Conservation (phyloP, 2,113 vertebrate genomes). For the Pimephales promelas region DNA sequence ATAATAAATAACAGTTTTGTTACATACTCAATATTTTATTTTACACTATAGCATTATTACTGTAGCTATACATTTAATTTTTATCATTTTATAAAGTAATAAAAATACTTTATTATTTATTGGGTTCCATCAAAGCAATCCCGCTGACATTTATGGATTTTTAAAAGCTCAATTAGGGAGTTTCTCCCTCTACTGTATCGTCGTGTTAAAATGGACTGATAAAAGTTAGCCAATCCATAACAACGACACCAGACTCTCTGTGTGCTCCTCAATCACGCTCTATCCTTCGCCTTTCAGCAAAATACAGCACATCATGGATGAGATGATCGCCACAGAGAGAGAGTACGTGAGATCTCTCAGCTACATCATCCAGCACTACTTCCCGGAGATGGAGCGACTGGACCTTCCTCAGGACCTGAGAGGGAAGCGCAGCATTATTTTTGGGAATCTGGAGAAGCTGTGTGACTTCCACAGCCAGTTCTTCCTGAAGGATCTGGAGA, state of each 20-base stretch:
- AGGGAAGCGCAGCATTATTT: conserved; percentile 79
- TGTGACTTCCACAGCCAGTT: conserved; percentile 82
- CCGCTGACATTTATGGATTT: not conserved
- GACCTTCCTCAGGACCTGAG: conserved; percentile 81
- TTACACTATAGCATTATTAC: not conserved
- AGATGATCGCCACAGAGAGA: conserved; percentile 85
- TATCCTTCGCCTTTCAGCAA: conserved; percentile 67
- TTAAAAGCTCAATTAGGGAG: too few species aligned
- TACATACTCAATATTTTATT: not conserved
- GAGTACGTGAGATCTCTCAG: conserved; percentile 83
- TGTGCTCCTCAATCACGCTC: too few species aligned
- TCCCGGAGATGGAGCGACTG: conserved; percentile 83
- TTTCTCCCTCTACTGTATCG: not conserved
- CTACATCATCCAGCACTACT: conserved; percentile 83
- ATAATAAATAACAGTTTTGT: not conserved
- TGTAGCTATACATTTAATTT: not conserved
- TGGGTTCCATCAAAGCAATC: too few species aligned
- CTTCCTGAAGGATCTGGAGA: conserved; percentile 83
- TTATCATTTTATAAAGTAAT: too few species aligned
- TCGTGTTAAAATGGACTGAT: not conserved
- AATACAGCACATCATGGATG: conserved; percentile 84
- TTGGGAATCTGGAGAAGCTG: conserved; percentile 84
- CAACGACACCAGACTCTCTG: not conserved
- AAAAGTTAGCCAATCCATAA: too few species aligned
- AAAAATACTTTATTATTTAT: too few species aligned